Percentiles rank a stretch among this genome's conserved stretches.
phyloP scores from a whole-genome alignment of 2,888 invertebrate genomes.

The Melinaea menophilus region DNA sequence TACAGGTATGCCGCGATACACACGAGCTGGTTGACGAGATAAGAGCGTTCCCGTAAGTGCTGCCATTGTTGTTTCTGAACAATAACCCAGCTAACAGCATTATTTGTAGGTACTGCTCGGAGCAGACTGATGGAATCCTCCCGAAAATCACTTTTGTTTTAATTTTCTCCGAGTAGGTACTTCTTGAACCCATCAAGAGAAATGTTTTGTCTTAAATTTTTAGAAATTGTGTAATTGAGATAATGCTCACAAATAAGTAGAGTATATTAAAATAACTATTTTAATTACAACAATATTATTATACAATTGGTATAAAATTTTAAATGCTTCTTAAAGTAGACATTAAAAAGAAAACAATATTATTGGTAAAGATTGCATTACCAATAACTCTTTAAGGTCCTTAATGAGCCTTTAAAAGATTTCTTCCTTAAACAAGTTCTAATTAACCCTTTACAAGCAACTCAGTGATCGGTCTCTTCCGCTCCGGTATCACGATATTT shows the following conservation, averaged over 20 bases:
- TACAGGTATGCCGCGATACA: slow-evolving; percentile 39
- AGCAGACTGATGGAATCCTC: slow-evolving; percentile 59
- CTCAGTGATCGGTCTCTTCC: slow-evolving; percentile 32
- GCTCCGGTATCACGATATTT: slow-evolving; percentile 28
- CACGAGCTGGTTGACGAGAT: slow-evolving; percentile 65
- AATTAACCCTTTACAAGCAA: slow-evolving; percentile 33
- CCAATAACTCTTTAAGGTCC: slow-evolving; percentile 24
- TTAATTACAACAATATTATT: too few species aligned
- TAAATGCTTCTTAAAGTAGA: too few species aligned
- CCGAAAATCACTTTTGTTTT: slow-evolving; percentile 57
- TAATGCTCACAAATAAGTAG: too few species aligned
- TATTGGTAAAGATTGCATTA: slow-evolving; percentile 14
- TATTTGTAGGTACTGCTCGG: slow-evolving; percentile 52
- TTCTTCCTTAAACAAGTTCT: slow-evolving; percentile 32
- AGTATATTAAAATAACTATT: too few species aligned
- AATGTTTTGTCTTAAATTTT: not conserved
- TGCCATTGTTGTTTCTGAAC: slow-evolving; percentile 59
- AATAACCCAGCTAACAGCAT: slow-evolving; percentile 54
- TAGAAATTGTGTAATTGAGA: not conserved
- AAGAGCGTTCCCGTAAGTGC: slow-evolving; percentile 58
- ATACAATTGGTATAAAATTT: too few species aligned
- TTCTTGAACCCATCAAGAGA: not conserved
- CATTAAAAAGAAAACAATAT: not conserved
- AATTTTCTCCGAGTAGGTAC: slow-evolving; percentile 45
- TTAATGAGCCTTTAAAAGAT: slow-evolving; percentile 29